Percentiles rank a stretch among this genome's conserved stretches.
Conservation (phyloP, 2,113 vertebrate species). For the Cynoglossus semilaevis region DNA sequence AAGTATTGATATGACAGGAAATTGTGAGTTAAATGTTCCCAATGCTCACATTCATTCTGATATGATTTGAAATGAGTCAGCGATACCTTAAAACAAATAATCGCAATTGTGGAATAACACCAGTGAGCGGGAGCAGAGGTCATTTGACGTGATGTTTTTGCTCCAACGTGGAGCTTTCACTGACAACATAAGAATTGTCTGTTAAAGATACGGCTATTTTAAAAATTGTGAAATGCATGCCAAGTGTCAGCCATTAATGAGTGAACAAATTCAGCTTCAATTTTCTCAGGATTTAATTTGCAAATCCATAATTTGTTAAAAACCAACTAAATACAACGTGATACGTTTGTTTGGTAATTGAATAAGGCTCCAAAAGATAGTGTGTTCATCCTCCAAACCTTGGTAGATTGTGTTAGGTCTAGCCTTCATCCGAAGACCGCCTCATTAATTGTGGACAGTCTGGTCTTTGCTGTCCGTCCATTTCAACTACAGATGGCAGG, state of each 20-base stretch:
- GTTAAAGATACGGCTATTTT: too few species aligned
- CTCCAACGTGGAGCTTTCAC: too few species aligned
- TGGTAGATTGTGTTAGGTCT: conserved; percentile 37
- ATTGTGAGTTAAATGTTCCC: too few species aligned
- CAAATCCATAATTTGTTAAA: conserved; percentile 32
- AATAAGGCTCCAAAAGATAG: conserved; percentile 22
- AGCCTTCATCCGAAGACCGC: conserved; percentile 41
- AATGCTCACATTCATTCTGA: too few species aligned
- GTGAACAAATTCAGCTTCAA: conserved; percentile 1
- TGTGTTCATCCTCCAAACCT: conserved; percentile 44
- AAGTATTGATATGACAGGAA: too few species aligned
- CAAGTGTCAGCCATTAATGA: conserved; percentile 14
- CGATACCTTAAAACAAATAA: too few species aligned
- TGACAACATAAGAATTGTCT: too few species aligned
- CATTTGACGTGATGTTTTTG: too few species aligned
- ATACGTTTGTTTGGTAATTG: conserved; percentile 59
- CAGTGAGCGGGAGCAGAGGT: too few species aligned
- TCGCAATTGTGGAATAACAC: too few species aligned
- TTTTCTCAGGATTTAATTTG: conserved; percentile 11
- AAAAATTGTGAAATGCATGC: neutral
- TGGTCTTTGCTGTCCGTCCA: conserved; percentile 31
- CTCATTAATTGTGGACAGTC: conserved; percentile 58
- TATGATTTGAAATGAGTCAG: too few species aligned
- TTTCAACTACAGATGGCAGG: conserved; percentile 25
- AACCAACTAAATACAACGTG: conserved; percentile 50